These are phyloP conservation scores for Drosophila infuscata DNA, from an alignment of 2,888 invertebrate genomes.

Conservation along the genomic window DNA sequence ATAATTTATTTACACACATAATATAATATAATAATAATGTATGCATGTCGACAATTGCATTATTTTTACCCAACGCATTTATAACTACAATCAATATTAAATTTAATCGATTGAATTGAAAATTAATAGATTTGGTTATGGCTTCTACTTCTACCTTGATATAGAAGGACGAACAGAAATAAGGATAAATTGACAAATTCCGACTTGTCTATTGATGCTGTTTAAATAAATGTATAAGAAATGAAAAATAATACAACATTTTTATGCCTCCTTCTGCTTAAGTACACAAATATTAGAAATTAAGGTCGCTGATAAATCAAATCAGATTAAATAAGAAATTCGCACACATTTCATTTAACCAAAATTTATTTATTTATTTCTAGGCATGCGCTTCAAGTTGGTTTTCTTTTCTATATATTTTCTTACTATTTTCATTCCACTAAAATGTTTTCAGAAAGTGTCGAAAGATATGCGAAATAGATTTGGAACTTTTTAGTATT, in stretches of 20 bases:
- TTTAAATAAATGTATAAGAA: background rate
- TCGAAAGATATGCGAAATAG: background rate
- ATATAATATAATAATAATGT: too few relatives aligned
- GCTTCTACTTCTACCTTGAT: background rate
- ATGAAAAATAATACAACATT: background rate
- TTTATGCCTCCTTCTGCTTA: background rate
- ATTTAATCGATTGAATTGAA: background rate
- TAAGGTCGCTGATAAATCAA: constrained; percentile 1
- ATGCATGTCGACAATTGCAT: too few relatives aligned
- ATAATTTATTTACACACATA: too few relatives aligned
- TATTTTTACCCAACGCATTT: too few relatives aligned
- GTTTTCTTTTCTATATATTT: background rate
- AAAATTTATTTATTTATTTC: background rate
- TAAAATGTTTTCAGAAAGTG: background rate
- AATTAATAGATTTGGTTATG: background rate
- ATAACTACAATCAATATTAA: too few relatives aligned
- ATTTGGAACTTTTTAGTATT: background rate
- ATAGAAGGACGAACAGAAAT: background rate
- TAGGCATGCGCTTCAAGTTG: background rate
- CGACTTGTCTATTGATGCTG: background rate
- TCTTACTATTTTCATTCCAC: background rate
- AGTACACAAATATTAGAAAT: constrained; percentile 17
- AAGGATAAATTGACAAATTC: background rate
- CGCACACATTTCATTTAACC: background rate
- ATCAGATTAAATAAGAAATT: background rate